Evolutionary conservation across 2,888 invertebrate species (phyloP).

Genomic region (Dasypolia templi): DNA sequence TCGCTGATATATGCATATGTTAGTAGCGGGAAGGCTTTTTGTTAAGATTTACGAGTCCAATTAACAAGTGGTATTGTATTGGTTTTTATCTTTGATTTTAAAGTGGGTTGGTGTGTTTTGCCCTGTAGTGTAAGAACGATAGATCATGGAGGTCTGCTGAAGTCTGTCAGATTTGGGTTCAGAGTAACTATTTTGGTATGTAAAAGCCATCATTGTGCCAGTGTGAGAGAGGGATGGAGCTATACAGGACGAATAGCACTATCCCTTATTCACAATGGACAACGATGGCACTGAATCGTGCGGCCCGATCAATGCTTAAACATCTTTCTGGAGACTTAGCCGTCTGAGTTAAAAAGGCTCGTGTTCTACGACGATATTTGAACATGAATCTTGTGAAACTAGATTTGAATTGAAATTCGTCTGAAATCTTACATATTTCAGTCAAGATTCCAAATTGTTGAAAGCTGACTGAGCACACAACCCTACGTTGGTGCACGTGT

Average conservation of each 20-base stretch:
- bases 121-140: slow-evolving; percentile 3
- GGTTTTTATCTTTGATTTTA: slow-evolving; percentile 59
- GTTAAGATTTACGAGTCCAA: slow-evolving; percentile 69
- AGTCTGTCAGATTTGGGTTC: neutral
- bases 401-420: neutral
- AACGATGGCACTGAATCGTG: neutral
- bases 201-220: neutral
- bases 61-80: slow-evolving; percentile 59
- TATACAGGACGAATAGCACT: neutral
- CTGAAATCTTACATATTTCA: neutral
- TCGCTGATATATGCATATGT: slow-evolving; percentile 81
- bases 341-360: neutral
- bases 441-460: neutral
- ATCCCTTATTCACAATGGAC: neutral
- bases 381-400: neutral
- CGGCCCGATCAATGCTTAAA: neutral
- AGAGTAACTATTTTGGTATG: neutral
- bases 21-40: slow-evolving; percentile 71
- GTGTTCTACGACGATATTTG: neutral
- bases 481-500: neutral
- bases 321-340: neutral
- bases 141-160: neutral
- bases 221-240: neutral
- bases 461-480: neutral
- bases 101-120: slow-evolving; percentile 37